Evolutionary conservation across 2,113 vertebrate genomes (phyloP), one percentile per base, ranked within the genome.

Genomic region (Pollimyrus isidori): DNA sequence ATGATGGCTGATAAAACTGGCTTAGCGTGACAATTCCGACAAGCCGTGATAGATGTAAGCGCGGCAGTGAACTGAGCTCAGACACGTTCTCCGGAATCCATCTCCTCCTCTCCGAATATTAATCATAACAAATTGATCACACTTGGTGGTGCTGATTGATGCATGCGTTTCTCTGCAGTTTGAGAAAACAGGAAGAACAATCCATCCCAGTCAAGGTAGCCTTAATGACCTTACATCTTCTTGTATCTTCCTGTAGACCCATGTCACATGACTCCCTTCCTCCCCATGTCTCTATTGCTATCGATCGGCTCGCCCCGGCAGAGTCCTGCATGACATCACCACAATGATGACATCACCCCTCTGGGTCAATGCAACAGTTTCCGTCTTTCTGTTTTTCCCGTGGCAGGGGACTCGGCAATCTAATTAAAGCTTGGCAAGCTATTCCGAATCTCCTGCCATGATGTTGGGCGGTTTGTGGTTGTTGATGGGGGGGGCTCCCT

Each of bases 261-360:
- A 39, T 87, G 53, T 87, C 52, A 30, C 87, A 56, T 87, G 87
- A 58, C 91, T 93, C 90, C 90, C 90, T 91, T 73, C 52, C 88
- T 73, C 83, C 56, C 91, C 92, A 90, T 45, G 82, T 84, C 48
- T 86, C 83, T 49, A n/a, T 86, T 50, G 3, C 45, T 52, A 26
- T 50, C 48, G 84, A 86, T 50, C 2, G 3, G 26, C 50, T 52
- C 26, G 46, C 48, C 48, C 23, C 7, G 46, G 39, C 19, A 3
- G 45, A 86, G 48, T 26, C 23, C 23, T 48, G n/a, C 48, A 30
- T 30, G 21, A 48, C 73, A 42, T 52, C 10, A 48, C 49, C 39
- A 9, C 42, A 19, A 50, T 23, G 53, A 69, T 87, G 23, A 84
- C 46, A 62, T 83, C 69, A 35, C 56, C 83, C 42, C 11, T 53